phyloP scores from a whole-genome alignment of 2,888 invertebrate genomes.

The Nephrotoma flavescens region DNA sequence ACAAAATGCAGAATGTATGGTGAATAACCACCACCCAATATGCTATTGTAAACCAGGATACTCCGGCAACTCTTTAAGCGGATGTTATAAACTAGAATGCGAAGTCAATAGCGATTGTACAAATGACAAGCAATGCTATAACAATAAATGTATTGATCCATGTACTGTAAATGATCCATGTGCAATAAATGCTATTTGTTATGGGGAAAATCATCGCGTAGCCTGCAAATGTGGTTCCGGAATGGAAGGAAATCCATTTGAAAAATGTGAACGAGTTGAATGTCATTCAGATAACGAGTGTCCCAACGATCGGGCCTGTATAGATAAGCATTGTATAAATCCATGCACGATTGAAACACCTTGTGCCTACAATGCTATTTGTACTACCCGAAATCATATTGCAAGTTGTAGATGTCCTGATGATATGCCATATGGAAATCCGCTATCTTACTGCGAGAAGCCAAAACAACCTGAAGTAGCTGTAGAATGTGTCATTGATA shows the following conservation, averaged over 20 bases:
- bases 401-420: constrained; percentile 73
- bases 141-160: constrained; percentile 67
- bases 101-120: constrained; percentile 67
- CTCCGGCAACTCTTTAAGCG: constrained; percentile 72
- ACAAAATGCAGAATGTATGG: constrained; percentile 63
- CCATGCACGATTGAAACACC: constrained; percentile 57
- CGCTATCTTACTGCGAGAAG: constrained; percentile 54
- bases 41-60: constrained; percentile 70
- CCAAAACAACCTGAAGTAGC: constrained; percentile 32
- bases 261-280: constrained; percentile 60
- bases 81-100: constrained; percentile 70
- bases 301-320: constrained; percentile 57
- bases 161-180: constrained; percentile 69
- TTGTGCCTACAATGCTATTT: constrained; percentile 72
- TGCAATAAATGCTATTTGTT: constrained; percentile 71
- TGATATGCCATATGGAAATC: constrained; percentile 63
- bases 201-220: constrained; percentile 62
- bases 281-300: constrained; percentile 70
- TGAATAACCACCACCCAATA: constrained; percentile 70
- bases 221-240: constrained; percentile 66
- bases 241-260: constrained; percentile 65
- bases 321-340: constrained; percentile 57
- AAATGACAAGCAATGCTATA: constrained; percentile 67
- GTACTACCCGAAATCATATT: constrained; percentile 64
- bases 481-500: constrained; percentile 61